Conservation (phyloP, 37 sponge, comb jelly and placozoan species). For the Dysidea cf. avara region DNA sequence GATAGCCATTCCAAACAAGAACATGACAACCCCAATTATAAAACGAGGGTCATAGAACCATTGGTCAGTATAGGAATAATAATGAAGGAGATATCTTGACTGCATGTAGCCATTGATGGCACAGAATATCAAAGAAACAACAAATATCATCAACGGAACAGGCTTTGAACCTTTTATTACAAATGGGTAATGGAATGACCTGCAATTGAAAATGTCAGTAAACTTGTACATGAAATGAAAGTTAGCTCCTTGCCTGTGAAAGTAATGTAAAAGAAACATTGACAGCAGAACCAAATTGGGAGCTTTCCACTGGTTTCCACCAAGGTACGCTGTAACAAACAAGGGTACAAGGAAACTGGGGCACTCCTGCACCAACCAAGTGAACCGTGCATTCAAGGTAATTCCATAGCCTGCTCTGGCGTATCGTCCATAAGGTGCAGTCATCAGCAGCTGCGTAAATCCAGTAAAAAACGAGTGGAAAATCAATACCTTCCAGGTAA, state of each 20-base stretch:
- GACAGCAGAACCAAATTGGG: conserved; percentile 65
- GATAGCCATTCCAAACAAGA: conserved; percentile 82
- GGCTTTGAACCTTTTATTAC: conserved; percentile 51
- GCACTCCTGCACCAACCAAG: conserved; percentile 86
- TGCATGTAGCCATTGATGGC: conserved; percentile 82
- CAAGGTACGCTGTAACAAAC: conserved; percentile 38
- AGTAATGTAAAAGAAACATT: conserved; percentile 74
- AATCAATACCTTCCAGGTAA: too few relatives aligned
- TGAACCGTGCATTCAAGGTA: conserved; percentile 11
- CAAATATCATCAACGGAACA: conserved; percentile 37
- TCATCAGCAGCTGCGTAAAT: too few relatives aligned
- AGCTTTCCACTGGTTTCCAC: conserved; percentile 33
- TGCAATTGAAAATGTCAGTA: too few relatives aligned
- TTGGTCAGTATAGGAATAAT: conserved; percentile 25
- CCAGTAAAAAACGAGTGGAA: too few relatives aligned
- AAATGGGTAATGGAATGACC: conserved; percentile 77
- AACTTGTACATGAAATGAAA: too few relatives aligned
- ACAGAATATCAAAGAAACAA: conserved; percentile 60
- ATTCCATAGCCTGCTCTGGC: too few relatives aligned
- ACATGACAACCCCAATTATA: conserved; percentile 57
- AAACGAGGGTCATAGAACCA: conserved; percentile 68
- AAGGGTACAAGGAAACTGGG: conserved; percentile 85
- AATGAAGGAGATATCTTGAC: conserved; percentile 55
- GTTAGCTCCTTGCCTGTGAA: conserved; percentile 84
- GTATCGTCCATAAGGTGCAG: too few relatives aligned